phyloP scores from a whole-genome alignment of 2,113 vertebrate genomes.

The Oncorhynchus mykiss region DNA sequence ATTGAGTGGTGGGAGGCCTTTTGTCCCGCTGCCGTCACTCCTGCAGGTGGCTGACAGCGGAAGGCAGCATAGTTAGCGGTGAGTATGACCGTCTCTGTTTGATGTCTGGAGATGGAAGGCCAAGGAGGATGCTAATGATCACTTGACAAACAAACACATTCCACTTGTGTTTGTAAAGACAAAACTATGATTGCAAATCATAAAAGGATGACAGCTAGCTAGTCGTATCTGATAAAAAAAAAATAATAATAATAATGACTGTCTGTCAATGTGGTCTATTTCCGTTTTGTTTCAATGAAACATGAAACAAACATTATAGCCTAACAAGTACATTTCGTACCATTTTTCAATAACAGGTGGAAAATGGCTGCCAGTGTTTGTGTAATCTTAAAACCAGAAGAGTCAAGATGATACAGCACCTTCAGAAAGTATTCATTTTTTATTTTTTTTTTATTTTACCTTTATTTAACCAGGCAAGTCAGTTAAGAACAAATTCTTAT shows the following conservation, averaged over 20 bases:
- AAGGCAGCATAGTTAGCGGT: conserved; percentile 66
- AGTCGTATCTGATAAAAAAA: neutral
- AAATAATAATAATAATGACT: neutral
- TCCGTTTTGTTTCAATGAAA: no score
- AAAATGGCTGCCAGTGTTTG: no score
- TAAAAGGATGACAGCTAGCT: conserved; percentile 65
- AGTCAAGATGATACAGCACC: no score
- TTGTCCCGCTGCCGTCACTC: conserved; percentile 71
- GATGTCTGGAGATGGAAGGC: conserved; percentile 65
- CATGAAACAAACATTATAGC: no score
- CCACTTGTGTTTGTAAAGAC: conserved; percentile 67
- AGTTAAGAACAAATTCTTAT: no score
- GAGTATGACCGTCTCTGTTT: conserved; percentile 54
- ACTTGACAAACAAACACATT: conserved; percentile 68
- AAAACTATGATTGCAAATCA: conserved; percentile 76
- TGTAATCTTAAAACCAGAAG: no score
- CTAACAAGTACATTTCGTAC: no score
- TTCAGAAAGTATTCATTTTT: no score
- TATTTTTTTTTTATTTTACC: no score
- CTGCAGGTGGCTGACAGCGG: conserved; percentile 75
- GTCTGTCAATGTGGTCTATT: no score
- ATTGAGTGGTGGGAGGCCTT: conserved; percentile 50
- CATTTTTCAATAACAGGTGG: no score
- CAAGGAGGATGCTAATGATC: conserved; percentile 71
- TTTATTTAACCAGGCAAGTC: no score